Base-by-base conservation (phyloP, 1,140 invertebrate species). In the Drosophila mojavensis region DNA sequence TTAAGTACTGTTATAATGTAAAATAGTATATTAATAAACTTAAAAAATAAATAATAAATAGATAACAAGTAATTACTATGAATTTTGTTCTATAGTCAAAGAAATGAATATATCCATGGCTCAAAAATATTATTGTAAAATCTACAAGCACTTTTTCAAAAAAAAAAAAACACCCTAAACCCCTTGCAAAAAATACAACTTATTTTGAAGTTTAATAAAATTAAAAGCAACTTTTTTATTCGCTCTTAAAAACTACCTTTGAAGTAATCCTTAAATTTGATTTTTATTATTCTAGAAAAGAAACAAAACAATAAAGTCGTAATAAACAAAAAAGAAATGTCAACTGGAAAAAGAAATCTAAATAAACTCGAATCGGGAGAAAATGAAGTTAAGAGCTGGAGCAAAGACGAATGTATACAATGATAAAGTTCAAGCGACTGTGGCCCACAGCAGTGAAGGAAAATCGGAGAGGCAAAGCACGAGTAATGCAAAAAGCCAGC, bases 401-500 rank as follows among this genome's bases (percentile, higher is more conserved):
- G 20, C 4, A 28, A 54, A 54, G 17, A 15, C 20, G 20, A 45
- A 47, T 15, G 4, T 17, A 5, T 1, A 47, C 2, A 45, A 15
- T 15, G n/a, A 45, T 45, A 15, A 45, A 61, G 26, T 24, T 24
- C 3, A n/a, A 33, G 45, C 28, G 10, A 26, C 41, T n/a, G 28
- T 13, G 48, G 3, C 58, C 9, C 28, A 6, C 20, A 11, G 36
- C 26, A 9, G 33, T 13, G n/a, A 36, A 47, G 5, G 33, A 28
- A 43, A 39, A 13, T 11, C 2, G 43, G 9, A 47, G 28, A 53
- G 58, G n/a, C 50, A 73, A 47, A 33, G 24, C 55, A 15, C 5
- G 48, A 26, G 48, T 45, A 47, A 66, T 53, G 41, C 51, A 53
- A 17, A 60, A 13, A 60, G n/a, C 45, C 47, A 62, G 11, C 78